These are phyloP conservation scores for Aurelia sp. DNA, from an alignment of 30 jellyfish, hydroid and myxozoan species.

Conservation along the genomic window DNA sequence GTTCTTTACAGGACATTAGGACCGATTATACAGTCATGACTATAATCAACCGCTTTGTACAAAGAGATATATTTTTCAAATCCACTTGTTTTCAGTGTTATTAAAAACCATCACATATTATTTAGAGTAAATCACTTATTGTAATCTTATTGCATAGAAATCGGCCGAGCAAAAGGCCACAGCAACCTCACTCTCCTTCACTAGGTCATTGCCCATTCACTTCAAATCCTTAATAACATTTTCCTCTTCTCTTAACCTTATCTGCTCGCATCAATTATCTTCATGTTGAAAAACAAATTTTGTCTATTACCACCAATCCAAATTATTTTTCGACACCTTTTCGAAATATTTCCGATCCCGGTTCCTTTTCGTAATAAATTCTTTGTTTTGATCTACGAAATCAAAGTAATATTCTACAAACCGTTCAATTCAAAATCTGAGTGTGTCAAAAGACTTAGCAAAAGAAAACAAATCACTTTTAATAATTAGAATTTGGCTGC, in stretches of 20 bases:
- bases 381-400: no score
- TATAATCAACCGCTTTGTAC: conserved; percentile 75
- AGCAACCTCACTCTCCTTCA: conserved; percentile 48
- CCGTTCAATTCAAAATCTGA: no score
- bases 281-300: conserved; percentile 54
- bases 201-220: conserved; percentile 69
- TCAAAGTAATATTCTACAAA: no score
- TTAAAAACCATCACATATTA: conserved; percentile 82
- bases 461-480: no score
- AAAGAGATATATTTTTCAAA: conserved; percentile 72
- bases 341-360: background rate
- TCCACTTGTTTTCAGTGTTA: conserved; percentile 81
- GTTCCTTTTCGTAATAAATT: no score
- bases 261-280: conserved; percentile 18
- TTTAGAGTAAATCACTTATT: conserved; percentile 76
- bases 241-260: conserved; percentile 12
- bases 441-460: no score
- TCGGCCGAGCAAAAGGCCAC: conserved; percentile 76
- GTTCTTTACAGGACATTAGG: conserved; percentile 73
- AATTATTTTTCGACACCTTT: conserved; percentile 42
- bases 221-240: conserved; percentile 48
- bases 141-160: conserved; percentile 66
- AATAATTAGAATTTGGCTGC: no score
- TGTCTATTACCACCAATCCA: conserved; percentile 22
- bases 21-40: conserved; percentile 71